These are phyloP conservation scores for Agrenia bidenticulata DNA, from an alignment of 2,888 invertebrate genomes.

Conservation along the genomic window DNA sequence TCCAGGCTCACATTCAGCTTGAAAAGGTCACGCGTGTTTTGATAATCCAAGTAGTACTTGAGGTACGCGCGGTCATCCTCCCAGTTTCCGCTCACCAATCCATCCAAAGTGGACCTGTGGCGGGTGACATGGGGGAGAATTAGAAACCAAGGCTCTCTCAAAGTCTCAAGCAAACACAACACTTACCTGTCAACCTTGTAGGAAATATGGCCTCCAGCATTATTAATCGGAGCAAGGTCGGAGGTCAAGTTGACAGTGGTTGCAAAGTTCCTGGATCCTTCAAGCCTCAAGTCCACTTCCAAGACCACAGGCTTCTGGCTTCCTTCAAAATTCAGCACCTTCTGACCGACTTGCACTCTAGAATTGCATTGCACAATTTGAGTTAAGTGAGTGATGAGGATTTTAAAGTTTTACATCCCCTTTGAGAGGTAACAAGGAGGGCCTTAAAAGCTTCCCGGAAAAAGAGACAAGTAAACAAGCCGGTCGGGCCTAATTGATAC, in stretches of 20 bases:
- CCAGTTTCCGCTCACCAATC: constrained; percentile 43
- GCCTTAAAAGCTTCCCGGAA: too few species aligned
- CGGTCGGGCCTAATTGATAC: too few species aligned
- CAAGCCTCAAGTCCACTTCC: constrained; percentile 26
- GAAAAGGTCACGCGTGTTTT: constrained; percentile 22
- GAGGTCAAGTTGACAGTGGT: constrained; percentile 38
- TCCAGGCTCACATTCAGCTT: constrained; percentile 34
- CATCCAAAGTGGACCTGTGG: constrained; percentile 32
- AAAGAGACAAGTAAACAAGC: too few species aligned
- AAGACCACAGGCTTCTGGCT: constrained; percentile 31
- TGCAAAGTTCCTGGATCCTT: constrained; percentile 30
- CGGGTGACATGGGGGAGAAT: too few species aligned
- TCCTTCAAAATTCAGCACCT: constrained; percentile 9
- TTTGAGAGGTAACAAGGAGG: too few species aligned
- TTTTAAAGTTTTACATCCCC: too few species aligned
- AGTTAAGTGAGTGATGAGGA: background rate
- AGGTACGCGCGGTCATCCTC: constrained; percentile 37
- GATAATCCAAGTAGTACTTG: constrained; percentile 34
- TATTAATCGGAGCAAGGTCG: constrained; percentile 19
- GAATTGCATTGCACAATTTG: background rate
- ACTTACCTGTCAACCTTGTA: constrained; percentile 35
- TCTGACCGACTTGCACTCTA: constrained; percentile 35
- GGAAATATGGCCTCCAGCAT: constrained; percentile 27
- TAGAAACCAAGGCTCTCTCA: background rate
- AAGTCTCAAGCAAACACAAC: too few species aligned